A percentile compares a stretch with the other conserved stretches of the same genome.
Evolutionary conservation across 2,797 vertebrate genomes (phyloP).

Genomic region (Melopsittacus undulatus): DNA sequence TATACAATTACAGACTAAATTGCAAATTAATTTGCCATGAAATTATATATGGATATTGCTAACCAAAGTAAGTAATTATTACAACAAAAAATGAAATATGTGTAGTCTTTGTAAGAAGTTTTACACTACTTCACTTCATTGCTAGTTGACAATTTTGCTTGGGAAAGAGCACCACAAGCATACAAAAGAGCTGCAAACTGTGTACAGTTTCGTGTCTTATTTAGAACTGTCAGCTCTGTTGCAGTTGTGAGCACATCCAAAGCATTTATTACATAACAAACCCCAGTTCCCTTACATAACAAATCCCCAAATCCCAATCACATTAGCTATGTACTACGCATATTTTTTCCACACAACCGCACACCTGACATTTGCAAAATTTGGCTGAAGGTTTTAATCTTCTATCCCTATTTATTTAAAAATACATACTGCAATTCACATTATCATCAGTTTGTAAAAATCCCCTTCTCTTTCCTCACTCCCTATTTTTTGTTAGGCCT

Average conservation of each 20-base stretch:
- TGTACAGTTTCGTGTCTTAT: background rate
- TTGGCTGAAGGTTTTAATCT: background rate
- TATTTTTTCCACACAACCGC: conserved; percentile 41
- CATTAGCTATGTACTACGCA: background rate
- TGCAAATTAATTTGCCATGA: background rate
- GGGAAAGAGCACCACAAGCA: background rate
- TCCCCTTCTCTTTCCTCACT: background rate
- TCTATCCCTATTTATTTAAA: background rate
- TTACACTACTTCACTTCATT: background rate
- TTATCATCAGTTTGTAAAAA: background rate
- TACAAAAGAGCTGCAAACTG: background rate
- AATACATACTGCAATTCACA: background rate
- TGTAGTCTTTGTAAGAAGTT: background rate
- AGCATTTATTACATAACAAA: conserved; percentile 19
- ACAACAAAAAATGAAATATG: background rate
- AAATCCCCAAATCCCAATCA: conserved; percentile 35
- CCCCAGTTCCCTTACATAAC: conserved; percentile 24
- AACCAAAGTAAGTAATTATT: background rate
- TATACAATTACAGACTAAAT: background rate
- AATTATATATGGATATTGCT: background rate
- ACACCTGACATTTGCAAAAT: conserved; percentile 26
- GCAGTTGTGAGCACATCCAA: background rate
- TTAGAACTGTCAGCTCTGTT: background rate
- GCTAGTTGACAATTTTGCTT: background rate
- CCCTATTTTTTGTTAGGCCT: background rate